Evolutionary conservation across 2,888 invertebrate species (phyloP).

Genomic region (Sinelater perroti): DNA sequence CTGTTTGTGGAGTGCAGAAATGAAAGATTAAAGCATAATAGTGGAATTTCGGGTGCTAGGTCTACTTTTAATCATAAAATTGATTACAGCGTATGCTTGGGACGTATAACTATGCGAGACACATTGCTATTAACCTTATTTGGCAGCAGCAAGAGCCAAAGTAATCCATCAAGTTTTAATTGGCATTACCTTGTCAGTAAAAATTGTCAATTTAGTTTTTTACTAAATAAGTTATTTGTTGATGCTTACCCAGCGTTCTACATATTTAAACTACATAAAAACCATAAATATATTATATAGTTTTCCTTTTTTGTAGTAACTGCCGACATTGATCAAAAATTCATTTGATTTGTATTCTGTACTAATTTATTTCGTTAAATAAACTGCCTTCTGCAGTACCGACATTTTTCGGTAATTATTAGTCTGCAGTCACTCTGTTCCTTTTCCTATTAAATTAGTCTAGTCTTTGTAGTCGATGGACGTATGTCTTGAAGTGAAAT

Average conservation of each 20-base stretch:
- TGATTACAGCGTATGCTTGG: conserved; percentile 20
- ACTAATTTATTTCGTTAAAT: too few relatives aligned
- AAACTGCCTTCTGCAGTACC: too few relatives aligned
- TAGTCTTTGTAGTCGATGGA: conserved; percentile 12
- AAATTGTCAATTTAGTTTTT: conserved; percentile 17
- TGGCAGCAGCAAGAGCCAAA: conserved; percentile 8
- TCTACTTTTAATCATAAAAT: conserved; percentile 27
- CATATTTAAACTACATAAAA: too few relatives aligned
- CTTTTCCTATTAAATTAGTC: conserved; percentile 16
- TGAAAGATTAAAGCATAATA: conserved; percentile 26
- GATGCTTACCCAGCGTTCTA: too few relatives aligned
- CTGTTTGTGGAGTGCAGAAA: conserved; percentile 18
- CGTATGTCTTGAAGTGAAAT: conserved; percentile 8
- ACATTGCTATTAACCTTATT: conserved; percentile 18
- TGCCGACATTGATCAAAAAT: too few relatives aligned
- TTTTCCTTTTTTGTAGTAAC: too few relatives aligned
- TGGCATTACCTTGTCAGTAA: conserved; percentile 6
- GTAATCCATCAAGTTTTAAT: conserved; percentile 16
- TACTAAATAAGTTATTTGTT: too few relatives aligned
- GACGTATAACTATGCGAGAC: conserved; percentile 17
- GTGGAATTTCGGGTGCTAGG: conserved; percentile 25
- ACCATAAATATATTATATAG: too few relatives aligned
- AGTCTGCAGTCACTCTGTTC: conserved; percentile 14
- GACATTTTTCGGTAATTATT: too few relatives aligned
- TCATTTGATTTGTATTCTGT: too few relatives aligned